These are phyloP conservation scores for Lacanobia wlatinum DNA, from an alignment of 2,888 invertebrate species.

Conservation along the genomic window DNA sequence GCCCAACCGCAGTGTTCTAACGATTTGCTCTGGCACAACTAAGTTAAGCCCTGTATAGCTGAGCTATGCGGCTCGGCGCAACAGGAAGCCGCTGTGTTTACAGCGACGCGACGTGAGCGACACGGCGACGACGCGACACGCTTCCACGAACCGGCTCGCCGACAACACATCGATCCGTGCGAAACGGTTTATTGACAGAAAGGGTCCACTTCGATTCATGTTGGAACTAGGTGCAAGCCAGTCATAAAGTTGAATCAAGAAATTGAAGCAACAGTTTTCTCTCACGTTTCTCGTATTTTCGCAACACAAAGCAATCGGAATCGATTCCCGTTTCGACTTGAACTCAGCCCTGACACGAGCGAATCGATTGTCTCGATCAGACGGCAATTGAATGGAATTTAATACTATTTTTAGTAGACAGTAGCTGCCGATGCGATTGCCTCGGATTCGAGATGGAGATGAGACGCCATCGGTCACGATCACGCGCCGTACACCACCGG, in stretches of 20 bases:
- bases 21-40: slow-evolving; percentile 60
- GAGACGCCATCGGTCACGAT: slow-evolving; percentile 39
- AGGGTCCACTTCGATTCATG: slow-evolving; percentile 3
- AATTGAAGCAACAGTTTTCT: slow-evolving; percentile 58
- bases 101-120: slow-evolving; percentile 65
- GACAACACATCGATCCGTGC: slow-evolving; percentile 42
- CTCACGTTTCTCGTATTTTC: slow-evolving; percentile 46
- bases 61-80: slow-evolving; percentile 67
- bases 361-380: slow-evolving; percentile 63
- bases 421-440: slow-evolving; percentile 52
- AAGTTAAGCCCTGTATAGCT: slow-evolving; percentile 49
- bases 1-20: slow-evolving; percentile 58
- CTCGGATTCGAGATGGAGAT: slow-evolving; percentile 42
- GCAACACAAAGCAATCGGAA: slow-evolving; percentile 55
- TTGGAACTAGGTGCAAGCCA: slow-evolving; percentile 22
- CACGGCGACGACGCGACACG: slow-evolving; percentile 62
- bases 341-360: slow-evolving; percentile 53
- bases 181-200: slow-evolving; percentile 57
- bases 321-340: slow-evolving; percentile 50
- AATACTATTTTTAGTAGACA: slow-evolving; percentile 64
- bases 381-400: slow-evolving; percentile 59
- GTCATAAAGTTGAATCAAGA: slow-evolving; percentile 37
- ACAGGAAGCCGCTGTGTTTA: slow-evolving; percentile 75
- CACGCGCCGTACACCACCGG: slow-evolving; percentile 46
- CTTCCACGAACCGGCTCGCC: slow-evolving; percentile 64